phyloP scores from a whole-genome alignment of 2,113 vertebrate species.

The Xerus inauris region DNA sequence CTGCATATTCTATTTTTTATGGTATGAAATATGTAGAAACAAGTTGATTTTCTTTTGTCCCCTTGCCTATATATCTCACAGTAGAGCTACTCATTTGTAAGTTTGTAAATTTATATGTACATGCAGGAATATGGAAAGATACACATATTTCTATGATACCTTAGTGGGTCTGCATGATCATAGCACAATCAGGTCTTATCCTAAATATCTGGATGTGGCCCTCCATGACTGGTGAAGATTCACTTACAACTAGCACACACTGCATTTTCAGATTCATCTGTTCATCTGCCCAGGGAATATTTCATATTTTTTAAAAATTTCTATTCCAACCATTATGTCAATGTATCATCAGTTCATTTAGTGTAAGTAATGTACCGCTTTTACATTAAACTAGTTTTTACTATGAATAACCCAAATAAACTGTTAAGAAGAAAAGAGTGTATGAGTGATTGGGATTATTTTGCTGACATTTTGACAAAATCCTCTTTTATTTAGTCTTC shows the following conservation, averaged over 20 bases:
- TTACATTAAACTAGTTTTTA: neutral
- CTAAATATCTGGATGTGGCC: neutral
- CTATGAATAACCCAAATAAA: neutral
- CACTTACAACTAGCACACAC: neutral
- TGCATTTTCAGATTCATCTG: neutral
- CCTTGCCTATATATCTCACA: neutral
- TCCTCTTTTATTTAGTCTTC: neutral
- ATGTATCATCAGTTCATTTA: neutral
- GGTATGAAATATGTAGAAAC: neutral
- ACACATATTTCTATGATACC: neutral
- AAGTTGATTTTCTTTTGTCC: neutral
- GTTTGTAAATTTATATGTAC: neutral
- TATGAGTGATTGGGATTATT: neutral
- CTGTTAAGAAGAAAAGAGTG: neutral
- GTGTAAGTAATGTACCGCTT: neutral
- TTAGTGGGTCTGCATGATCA: neutral
- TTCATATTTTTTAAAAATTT: neutral
- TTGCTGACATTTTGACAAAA: no score
- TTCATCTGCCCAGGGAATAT: neutral
- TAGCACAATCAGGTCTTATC: neutral
- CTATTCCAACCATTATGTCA: neutral
- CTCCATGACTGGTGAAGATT: neutral
- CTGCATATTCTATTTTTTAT: neutral
- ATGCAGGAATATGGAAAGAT: neutral
- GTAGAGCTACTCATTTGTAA: neutral